These are phyloP conservation scores for Anneissia japonica DNA, from an alignment of 35 echinoderm and acorn worm species.

Conservation along the genomic window DNA sequence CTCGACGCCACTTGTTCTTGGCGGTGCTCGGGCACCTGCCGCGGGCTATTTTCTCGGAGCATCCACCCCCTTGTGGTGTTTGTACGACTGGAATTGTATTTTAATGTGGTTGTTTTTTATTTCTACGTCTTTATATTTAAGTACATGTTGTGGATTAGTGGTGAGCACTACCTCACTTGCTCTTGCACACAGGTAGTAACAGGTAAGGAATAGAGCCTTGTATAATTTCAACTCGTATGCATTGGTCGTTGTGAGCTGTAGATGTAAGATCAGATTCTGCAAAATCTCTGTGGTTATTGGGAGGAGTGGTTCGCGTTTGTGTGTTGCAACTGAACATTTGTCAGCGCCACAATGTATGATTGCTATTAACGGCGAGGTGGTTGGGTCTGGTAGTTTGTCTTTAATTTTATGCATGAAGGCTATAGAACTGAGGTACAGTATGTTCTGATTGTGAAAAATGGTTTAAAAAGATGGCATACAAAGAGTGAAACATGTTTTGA, in stretches of 20 bases:
- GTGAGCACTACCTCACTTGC: background rate
- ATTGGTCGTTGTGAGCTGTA: too few species aligned
- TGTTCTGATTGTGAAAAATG: background rate
- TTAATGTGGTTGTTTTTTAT: background rate
- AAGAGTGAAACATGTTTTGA: background rate
- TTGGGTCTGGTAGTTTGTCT: background rate
- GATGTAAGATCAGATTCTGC: background rate
- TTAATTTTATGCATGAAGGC: background rate
- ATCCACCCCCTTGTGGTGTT: background rate
- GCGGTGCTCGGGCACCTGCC: too few species aligned
- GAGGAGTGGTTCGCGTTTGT: too few species aligned
- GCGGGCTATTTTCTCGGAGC: too few species aligned
- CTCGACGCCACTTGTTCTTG: too few species aligned
- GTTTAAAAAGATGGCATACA: background rate
- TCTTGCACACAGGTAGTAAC: background rate
- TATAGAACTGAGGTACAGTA: too few species aligned
- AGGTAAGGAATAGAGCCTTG: background rate
- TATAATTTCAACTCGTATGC: background rate
- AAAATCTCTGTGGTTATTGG: background rate
- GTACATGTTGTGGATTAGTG: background rate
- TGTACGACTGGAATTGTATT: background rate
- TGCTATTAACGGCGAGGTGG: background rate
- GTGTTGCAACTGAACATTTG: background rate
- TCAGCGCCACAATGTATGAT: background rate
- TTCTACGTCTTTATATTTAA: background rate